Evolutionary conservation across 2,113 vertebrate species (phyloP), one percentile per base, ranked within the genome.

Genomic region (Oncorhynchus kisutch): DNA sequence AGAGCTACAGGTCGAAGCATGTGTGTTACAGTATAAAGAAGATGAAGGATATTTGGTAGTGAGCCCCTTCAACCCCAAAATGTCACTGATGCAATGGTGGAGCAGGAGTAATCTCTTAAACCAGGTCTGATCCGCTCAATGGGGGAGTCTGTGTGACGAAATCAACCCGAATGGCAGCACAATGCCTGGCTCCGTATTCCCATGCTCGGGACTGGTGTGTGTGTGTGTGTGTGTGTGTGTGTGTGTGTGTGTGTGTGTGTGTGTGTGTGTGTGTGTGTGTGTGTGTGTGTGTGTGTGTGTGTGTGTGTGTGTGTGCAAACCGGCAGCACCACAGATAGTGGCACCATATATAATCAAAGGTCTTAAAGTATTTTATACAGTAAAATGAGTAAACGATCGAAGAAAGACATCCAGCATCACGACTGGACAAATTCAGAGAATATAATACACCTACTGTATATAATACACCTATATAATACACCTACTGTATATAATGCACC

Each of bases 31-130:
- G 59, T 22, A 60, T 22, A 60, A 60, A 25, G 22, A 1, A 8
- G 11, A 66, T 25, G 25, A 29, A 12, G 25, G 25, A 24, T 22
- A 67, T 74, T 5, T 62, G 14, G 72, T 60, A 48, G 48, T 62
- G 57, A 29, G 12, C 8, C 39, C 7, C 2, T 39, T 39, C 39
- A 8, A 8, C 18, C 16, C 4, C 18, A 8, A 70, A 45, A 80
- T 62, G 48, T 86, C 79, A 85, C 39, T 82, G 80, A 88, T 79
- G 74, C 81, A 80, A 83, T n/a, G 67, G 24, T 22, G 54, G 74
- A 69, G 73, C 77, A 66, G 75, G 34, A 20, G 57, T 92, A 92
- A 93, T 88, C 91, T 84, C 54, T 39, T 86, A 84, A 90, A 91
- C 79, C 86, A 70, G 79, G 70, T 82, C 86, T 91, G 86, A 91